Evolutionary conservation across 2,888 invertebrate species (phyloP).

Genomic region (Agapostemon virescens): DNA sequence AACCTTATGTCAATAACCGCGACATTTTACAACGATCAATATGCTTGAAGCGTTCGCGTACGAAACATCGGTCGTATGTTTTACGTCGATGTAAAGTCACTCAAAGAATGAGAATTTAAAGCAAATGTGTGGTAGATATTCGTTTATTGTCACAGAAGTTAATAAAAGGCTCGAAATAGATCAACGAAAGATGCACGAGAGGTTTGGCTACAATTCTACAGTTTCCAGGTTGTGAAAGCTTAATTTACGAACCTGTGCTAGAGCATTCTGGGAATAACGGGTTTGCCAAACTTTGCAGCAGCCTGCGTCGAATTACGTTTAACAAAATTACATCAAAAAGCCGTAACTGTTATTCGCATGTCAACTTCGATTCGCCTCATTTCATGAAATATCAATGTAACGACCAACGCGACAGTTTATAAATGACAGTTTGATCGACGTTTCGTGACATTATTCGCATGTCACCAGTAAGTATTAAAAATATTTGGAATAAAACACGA

Average conservation of each 20-base stretch:
- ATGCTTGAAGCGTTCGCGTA: not conserved
- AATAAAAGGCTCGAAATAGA: slow-evolving; percentile 1
- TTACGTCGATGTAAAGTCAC: not conserved
- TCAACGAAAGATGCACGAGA: not conserved
- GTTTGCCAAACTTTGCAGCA: not conserved
- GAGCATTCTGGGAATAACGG: not conserved
- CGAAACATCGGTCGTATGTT: not conserved
- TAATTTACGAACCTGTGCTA: not conserved
- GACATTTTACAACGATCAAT: not conserved
- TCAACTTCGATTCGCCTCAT: not conserved
- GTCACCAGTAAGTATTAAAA: not conserved
- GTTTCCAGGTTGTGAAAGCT: not conserved
- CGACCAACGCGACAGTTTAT: not conserved
- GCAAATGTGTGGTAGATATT: not conserved
- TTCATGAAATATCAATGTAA: not conserved
- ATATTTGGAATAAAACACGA: not conserved
- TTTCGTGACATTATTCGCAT: not conserved
- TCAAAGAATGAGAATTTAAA: not conserved
- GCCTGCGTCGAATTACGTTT: not conserved
- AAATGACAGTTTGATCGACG: not conserved
- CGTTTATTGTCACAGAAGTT: not conserved
- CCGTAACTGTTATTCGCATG: not conserved
- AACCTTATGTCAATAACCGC: not conserved
- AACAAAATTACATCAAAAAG: not conserved
- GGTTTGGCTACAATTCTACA: not conserved